Base-by-base conservation (phyloP, 2,797 vertebrate genomes). In the Semotilus atromaculatus region DNA sequence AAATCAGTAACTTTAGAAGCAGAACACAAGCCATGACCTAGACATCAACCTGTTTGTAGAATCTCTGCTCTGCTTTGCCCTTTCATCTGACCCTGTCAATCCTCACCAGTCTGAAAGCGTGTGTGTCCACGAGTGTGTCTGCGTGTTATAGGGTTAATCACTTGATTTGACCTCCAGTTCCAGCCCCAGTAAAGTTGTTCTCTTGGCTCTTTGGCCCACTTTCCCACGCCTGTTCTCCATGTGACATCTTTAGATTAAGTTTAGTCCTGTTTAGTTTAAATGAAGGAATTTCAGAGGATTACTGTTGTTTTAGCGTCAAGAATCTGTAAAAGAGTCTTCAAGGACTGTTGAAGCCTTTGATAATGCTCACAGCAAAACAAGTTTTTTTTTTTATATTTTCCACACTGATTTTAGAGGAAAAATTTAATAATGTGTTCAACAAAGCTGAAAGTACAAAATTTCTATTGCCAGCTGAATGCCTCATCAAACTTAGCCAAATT, bases 81-180 rank as follows among this genome's bases (percentile, higher is more conserved):
- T 81, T 70, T 81, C 48, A 71, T 38, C 16, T 70, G 64, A 70
- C 73, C 64, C 51, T 58, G 26, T 43, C 38, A 19, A n/a, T 77
- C 45, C 55, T 55, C 7, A 10, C 40, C 26, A 70, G 75, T 48
- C 36, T 64, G 29, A 66, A 29, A 43, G 23, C 31, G 73, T 29
- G 51, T 83, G 60, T 82, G 80, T 80, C 36, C 10, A 58, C 62
- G 34, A 53, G 55, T 67, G 45, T 83, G 48, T 72, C 23, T 81
- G 5, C 5, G 58, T 86, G 67, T 82, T 43, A 78, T 58, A 23
- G 45, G 53, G 85, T 83, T 75, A 75, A 80, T 80, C 53, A 74
- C 71, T 58, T 53, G 21, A 60, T 60, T 45, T 84, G 64, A 84
- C 64, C 51, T 70, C 51, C 64, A 70, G 51, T n/a, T 60, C 36